phyloP scores from a whole-genome alignment of 2,888 invertebrate species.

The Hirudinaria manillensis region DNA sequence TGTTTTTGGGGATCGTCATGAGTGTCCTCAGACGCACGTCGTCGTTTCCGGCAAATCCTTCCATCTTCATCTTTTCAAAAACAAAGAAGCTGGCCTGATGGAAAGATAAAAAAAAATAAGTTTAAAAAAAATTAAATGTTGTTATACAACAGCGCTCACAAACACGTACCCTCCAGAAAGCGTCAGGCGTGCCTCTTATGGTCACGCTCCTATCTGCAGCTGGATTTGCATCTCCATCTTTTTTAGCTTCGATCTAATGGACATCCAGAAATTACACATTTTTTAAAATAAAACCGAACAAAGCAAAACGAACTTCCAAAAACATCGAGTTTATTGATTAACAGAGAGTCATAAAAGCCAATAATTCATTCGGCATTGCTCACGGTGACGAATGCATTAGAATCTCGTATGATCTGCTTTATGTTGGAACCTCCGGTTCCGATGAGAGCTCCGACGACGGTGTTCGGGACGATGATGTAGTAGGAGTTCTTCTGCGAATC shows the following conservation, averaged over 20 bases:
- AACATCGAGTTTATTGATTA: not conserved
- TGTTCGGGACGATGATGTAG: constrained; percentile 75
- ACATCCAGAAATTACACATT: not conserved
- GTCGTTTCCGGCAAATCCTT: constrained; percentile 50
- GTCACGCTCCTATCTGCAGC: constrained; percentile 79
- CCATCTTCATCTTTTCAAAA: constrained; percentile 90
- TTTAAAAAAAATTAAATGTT: not conserved
- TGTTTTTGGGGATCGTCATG: constrained; percentile 78
- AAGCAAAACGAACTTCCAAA: not conserved
- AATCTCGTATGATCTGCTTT: constrained; percentile 90
- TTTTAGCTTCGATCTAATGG: constrained; percentile 44
- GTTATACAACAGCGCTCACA: not conserved
- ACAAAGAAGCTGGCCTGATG: constrained; percentile 88
- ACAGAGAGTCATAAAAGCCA: not conserved
- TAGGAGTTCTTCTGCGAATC: constrained; percentile 24
- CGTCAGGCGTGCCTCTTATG: constrained; percentile 63
- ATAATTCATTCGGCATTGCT: constrained; percentile 30
- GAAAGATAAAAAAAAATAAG: not conserved
- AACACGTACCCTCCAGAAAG: constrained; percentile 37
- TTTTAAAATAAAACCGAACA: not conserved
- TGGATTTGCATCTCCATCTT: constrained; percentile 60
- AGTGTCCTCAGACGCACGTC: constrained; percentile 89
- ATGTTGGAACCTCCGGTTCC: constrained; percentile 95
- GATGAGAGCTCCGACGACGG: constrained; percentile 94
- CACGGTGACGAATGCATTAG: constrained; percentile 66